Percentiles rank a stretch among this genome's conserved stretches.
Evolutionary conservation across 2,797 vertebrate species (phyloP).

Genomic region (Enteromius trimaculatus): DNA sequence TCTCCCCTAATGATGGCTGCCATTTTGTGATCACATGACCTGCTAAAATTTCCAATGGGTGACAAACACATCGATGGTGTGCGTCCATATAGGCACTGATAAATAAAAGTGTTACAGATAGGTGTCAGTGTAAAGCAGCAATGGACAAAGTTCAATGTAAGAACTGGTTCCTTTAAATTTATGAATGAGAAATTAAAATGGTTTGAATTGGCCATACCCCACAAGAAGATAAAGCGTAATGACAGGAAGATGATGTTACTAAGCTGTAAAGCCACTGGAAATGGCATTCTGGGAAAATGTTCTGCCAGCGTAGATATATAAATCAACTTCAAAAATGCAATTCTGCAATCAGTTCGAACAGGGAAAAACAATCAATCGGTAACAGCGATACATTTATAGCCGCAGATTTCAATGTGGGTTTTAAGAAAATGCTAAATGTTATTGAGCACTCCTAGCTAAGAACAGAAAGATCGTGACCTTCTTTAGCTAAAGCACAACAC

Average conservation of each 20-base stretch:
- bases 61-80: neutral
- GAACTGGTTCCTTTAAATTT: neutral
- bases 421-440: too few species aligned
- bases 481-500: too few species aligned
- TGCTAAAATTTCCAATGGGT: neutral
- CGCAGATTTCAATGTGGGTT: too few species aligned
- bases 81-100: neutral
- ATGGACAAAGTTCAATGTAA: neutral
- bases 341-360: neutral
- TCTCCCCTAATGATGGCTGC: neutral
- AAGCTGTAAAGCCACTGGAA: neutral
- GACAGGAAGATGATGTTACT: neutral
- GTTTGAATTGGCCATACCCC: neutral
- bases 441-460: too few species aligned
- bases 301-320: neutral
- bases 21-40: neutral
- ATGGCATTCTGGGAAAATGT: neutral
- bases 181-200: neutral
- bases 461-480: too few species aligned
- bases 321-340: neutral
- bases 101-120: neutral
- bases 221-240: neutral
- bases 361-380: too few species aligned
- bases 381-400: too few species aligned
- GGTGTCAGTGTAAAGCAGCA: neutral